Percentiles rank a stretch among this genome's conserved stretches.
Conservation (phyloP, 2,797 vertebrate genomes). For the Octomys mimax region DNA sequence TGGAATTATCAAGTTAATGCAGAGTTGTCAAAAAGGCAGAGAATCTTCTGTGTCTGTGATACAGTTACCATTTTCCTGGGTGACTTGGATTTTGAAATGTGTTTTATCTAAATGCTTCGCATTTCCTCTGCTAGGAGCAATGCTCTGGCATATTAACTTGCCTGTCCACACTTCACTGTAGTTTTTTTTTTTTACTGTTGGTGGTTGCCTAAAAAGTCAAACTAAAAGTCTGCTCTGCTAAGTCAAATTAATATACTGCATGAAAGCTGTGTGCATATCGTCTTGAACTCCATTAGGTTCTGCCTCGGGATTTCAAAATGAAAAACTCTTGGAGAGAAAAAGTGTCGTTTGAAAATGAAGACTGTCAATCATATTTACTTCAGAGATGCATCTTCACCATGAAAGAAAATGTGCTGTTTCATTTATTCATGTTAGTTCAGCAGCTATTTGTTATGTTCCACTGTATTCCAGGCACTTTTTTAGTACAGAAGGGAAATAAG, state of each 20-base stretch:
- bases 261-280: not conserved
- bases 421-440: not conserved
- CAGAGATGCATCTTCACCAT: not conserved
- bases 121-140: not conserved
- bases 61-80: not conserved
- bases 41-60: not conserved
- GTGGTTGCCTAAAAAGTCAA: not conserved
- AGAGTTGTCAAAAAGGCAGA: not conserved
- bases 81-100: not conserved
- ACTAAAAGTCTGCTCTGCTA: not conserved
- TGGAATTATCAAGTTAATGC: not conserved
- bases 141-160: not conserved
- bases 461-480: not conserved
- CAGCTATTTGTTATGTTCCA: not conserved
- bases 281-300: not conserved
- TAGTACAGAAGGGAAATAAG: not conserved
- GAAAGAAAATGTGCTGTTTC: not conserved
- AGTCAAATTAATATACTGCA: not conserved
- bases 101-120: not conserved
- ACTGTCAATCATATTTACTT: not conserved
- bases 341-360: not conserved
- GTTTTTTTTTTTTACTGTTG: not conserved
- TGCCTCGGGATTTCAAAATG: not conserved
- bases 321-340: not conserved
- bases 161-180: not conserved